A percentile compares a stretch with the other conserved stretches of the same genome.
Evolutionary conservation across 1,140 invertebrate genomes (phyloP).

Genomic region (Drosophila tsacasi): DNA sequence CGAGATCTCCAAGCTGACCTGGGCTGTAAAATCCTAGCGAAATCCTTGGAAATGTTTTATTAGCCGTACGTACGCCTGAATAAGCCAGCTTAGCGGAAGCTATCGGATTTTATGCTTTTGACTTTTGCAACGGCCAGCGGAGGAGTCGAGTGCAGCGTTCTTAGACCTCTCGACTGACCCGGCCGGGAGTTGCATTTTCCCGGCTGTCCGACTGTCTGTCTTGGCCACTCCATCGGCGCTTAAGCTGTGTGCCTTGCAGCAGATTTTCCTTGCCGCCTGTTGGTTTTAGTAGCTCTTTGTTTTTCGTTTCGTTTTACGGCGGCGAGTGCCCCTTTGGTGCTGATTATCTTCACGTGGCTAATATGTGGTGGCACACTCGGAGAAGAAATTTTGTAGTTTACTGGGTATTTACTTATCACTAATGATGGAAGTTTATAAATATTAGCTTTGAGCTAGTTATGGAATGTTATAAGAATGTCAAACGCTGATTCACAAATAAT

Average conservation of each 20-base stretch:
- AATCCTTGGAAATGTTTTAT: slow-evolving; percentile 84
- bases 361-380: slow-evolving; percentile 27
- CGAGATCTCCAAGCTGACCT: slow-evolving; percentile 50
- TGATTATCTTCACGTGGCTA: slow-evolving; percentile 73
- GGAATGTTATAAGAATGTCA: neutral
- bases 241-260: slow-evolving; percentile 73
- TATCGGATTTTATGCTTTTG: slow-evolving; percentile 83
- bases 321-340: slow-evolving; percentile 54
- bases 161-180: slow-evolving; percentile 32
- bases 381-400: neutral
- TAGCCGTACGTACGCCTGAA: slow-evolving; percentile 82
- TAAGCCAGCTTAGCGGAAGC: slow-evolving; percentile 83
- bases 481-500: neutral
- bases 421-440: neutral
- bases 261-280: slow-evolving; percentile 45
- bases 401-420: too few relatives aligned
- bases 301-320: slow-evolving; percentile 38
- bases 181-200: slow-evolving; percentile 53
- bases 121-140: slow-evolving; percentile 72
- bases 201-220: slow-evolving; percentile 33
- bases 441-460: too few relatives aligned
- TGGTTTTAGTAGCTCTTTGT: slow-evolving; percentile 34
- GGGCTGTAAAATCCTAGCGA: slow-evolving; percentile 66
- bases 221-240: slow-evolving; percentile 57
- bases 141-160: slow-evolving; percentile 38